Conservation (phyloP, 2,113 vertebrate genomes). For the Oncorhynchus kisutch region DNA sequence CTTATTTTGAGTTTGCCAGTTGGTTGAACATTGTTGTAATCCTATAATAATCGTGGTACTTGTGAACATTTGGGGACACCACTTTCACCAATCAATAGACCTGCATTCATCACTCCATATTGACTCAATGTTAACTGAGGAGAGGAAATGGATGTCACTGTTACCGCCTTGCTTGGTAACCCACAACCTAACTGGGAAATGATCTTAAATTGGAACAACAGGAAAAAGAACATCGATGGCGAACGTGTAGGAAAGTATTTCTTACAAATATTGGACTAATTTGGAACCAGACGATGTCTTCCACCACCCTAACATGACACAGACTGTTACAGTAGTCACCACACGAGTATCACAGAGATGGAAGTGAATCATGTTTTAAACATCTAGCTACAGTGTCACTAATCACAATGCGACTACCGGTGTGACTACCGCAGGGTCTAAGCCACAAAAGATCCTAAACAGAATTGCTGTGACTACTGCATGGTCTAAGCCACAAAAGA, state of each 20-base stretch:
- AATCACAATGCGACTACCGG: background rate
- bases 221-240: slow-evolving; percentile 63
- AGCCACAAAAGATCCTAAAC: too few relatives aligned
- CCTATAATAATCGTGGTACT: too few relatives aligned
- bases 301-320: background rate
- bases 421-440: too few relatives aligned
- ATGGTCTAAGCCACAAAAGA: slow-evolving; percentile 40
- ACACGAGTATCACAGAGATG: background rate
- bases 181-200: slow-evolving; percentile 61
- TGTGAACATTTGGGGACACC: too few relatives aligned
- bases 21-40: too few relatives aligned
- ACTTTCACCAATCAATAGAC: background rate
- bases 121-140: slow-evolving; percentile 48
- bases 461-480: slow-evolving; percentile 24
- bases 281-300: background rate
- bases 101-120: slow-evolving; percentile 41
- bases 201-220: slow-evolving; percentile 39
- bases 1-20: background rate
- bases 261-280: slow-evolving; percentile 56
- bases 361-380: slow-evolving; percentile 50
- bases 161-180: slow-evolving; percentile 52
- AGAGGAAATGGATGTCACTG: slow-evolving; percentile 52
- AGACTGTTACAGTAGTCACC: slow-evolving; percentile 29
- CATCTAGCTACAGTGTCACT: slow-evolving; percentile 12
- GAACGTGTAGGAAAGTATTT: slow-evolving; percentile 58